phyloP scores from a whole-genome alignment of 1,140 invertebrate genomes.

The Camponotus floridanus region DNA sequence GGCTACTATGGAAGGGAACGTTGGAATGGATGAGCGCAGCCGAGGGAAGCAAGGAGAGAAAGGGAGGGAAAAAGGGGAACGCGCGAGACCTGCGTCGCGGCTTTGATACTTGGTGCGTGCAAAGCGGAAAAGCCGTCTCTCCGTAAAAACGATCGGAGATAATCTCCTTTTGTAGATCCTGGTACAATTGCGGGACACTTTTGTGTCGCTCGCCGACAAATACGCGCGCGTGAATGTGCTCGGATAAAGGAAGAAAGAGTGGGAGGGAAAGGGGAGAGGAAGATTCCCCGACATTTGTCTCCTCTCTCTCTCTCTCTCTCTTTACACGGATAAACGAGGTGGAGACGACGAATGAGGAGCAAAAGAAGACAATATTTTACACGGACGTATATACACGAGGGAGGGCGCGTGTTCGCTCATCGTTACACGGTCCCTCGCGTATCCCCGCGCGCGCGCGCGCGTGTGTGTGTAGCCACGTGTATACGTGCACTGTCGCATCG shows the following conservation, averaged over 20 bases:
- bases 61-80: no score
- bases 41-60: not conserved
- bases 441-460: not conserved
- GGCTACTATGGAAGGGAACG: conserved; percentile 28
- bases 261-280: not conserved
- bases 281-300: conserved; percentile 68
- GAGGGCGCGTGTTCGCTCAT: conserved; percentile 38
- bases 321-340: conserved; percentile 44
- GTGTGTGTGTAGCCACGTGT: not conserved
- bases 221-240: conserved; percentile 52
- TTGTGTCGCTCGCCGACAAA: conserved; percentile 58
- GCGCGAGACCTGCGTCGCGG: conserved; percentile 13
- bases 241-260: not conserved
- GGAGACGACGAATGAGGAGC: conserved; percentile 31
- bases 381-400: conserved; percentile 40
- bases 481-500: not conserved
- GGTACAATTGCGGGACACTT: conserved; percentile 62
- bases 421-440: conserved; percentile 43
- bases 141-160: conserved; percentile 70
- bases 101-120: conserved; percentile 55
- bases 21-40: conserved; percentile 1
- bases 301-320: conserved; percentile 37
- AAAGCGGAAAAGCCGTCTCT: conserved; percentile 57
- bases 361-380: conserved; percentile 68
- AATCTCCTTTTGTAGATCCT: conserved; percentile 65